Evolutionary conservation across 2,797 vertebrate genomes (phyloP).

Genomic region (Gouania willdenowi): DNA sequence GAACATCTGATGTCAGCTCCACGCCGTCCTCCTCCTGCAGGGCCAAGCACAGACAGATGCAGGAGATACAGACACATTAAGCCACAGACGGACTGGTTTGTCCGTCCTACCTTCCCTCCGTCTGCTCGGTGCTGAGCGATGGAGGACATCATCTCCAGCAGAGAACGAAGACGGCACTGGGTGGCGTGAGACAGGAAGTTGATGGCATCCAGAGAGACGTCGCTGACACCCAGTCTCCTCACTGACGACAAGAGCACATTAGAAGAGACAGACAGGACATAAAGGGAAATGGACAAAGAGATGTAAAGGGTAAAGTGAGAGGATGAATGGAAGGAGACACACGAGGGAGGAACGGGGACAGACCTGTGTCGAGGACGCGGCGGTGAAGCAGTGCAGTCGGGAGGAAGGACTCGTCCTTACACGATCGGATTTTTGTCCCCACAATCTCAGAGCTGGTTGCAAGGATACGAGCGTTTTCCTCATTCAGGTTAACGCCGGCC

Average conservation of each 20-base stretch:
- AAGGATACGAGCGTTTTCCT: constrained; percentile 80
- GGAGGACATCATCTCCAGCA: constrained; percentile 77
- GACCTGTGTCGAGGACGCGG: constrained; percentile 80
- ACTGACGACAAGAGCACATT: too few species aligned
- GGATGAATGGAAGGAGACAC: too few species aligned
- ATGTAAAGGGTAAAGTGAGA: too few species aligned
- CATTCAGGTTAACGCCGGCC: constrained; percentile 81
- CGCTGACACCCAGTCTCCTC: constrained; percentile 78
- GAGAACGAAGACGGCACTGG: constrained; percentile 71
- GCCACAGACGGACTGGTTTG: too few species aligned
- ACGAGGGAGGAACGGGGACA: too few species aligned
- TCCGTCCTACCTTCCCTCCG: constrained; percentile 57
- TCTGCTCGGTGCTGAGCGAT: constrained; percentile 80
- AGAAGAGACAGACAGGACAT: constrained; percentile 1
- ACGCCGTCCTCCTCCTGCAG: constrained; percentile 75
- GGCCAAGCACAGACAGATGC: neutral
- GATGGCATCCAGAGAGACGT: constrained; percentile 77
- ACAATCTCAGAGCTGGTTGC: constrained; percentile 79
- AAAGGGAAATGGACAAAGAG: too few species aligned
- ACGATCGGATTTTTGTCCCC: constrained; percentile 78
- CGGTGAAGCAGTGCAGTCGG: constrained; percentile 73
- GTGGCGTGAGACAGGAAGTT: constrained; percentile 81
- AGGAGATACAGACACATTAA: too few species aligned
- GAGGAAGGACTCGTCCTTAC: constrained; percentile 81
- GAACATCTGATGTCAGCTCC: constrained; percentile 74